These are phyloP conservation scores for Pachypanchax playfairii DNA, from an alignment of 2,113 vertebrate genomes.

Conservation along the genomic window DNA sequence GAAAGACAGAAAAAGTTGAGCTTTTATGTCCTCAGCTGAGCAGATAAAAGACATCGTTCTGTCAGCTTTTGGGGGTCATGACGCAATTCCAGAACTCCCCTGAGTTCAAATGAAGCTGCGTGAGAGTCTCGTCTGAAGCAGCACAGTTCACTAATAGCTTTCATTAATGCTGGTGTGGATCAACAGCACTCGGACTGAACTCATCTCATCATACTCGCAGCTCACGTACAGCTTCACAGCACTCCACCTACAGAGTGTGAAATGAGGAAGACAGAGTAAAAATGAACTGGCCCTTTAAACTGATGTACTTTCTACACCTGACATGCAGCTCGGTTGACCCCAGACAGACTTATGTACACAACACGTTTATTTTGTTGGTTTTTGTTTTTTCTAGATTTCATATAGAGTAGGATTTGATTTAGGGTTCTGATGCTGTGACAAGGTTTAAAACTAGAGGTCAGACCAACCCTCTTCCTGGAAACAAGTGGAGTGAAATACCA, in stretches of 20 bases:
- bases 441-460: neutral
- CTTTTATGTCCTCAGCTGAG: conserved; percentile 25
- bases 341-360: neutral
- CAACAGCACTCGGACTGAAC: neutral
- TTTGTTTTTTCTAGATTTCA: neutral
- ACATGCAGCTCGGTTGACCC: neutral
- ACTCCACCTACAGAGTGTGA: neutral
- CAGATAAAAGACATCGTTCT: conserved; percentile 22
- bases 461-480: neutral
- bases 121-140: conserved; percentile 8
- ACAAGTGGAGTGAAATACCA: neutral
- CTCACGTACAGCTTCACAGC: conserved; percentile 7
- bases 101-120: conserved; percentile 34
- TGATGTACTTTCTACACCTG: neutral
- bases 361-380: neutral
- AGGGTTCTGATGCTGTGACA: neutral
- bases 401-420: neutral
- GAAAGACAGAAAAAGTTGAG: conserved; percentile 22
- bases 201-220: conserved; percentile 6
- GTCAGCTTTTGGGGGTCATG: conserved; percentile 21
- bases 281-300: neutral
- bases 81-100: neutral
- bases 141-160: conserved; percentile 25
- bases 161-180: conserved; percentile 37
- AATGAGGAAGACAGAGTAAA: neutral